Base-by-base conservation (phyloP, 2,113 vertebrate genomes). In the Chionis minor region DNA sequence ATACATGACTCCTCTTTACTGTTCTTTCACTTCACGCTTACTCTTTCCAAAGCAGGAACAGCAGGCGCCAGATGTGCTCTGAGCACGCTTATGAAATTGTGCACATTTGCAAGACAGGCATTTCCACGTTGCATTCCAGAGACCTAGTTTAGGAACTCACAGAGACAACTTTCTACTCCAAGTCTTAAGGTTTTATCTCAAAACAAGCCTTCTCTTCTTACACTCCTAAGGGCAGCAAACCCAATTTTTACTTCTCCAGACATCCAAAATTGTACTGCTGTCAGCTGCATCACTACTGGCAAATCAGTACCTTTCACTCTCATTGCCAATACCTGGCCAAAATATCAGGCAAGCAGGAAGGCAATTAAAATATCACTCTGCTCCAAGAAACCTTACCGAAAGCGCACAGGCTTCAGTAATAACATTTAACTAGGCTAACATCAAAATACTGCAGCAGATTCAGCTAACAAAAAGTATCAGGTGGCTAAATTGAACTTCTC, bases 311-410 rank as follows among this genome's bases (percentile, higher is more conserved):
- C 67, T 86, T 90, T 83, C 82, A 83, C 32, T 90, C 42, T 80
- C 63, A 13, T 33, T 56, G 67, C 90, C 88, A 88, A 69, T 35
- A 94, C 75, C 94, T 55, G 69, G 95, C 63, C 88, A 71, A 81
- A 78, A 52, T 65, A 86, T 71, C 95, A 94, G 72, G 94, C 12
- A 71, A 70, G 72, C 63, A 93, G 86, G n/a, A 86, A 79, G 56
- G 65, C 86, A 88, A 94, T 88, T 95, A 94, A 96, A 96, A 84
- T 51, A 88, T 71, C 82, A 51, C 63, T 88, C 63, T 84, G 32
- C 88, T 96, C 88, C 94, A 94, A 70, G 82, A 81, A 83, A 90
- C 67, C 44, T 56, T 65, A 35, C 10, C 2, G 1, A 88, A 83
- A 90, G 9, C 18, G 0, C 86, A 86, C 75, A 90, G 86, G 47